A percentile compares a stretch with the other conserved stretches of the same genome.
These are phyloP conservation scores for Eilema depressum DNA, from an alignment of 2,888 invertebrate genomes.

Conservation along the genomic window DNA sequence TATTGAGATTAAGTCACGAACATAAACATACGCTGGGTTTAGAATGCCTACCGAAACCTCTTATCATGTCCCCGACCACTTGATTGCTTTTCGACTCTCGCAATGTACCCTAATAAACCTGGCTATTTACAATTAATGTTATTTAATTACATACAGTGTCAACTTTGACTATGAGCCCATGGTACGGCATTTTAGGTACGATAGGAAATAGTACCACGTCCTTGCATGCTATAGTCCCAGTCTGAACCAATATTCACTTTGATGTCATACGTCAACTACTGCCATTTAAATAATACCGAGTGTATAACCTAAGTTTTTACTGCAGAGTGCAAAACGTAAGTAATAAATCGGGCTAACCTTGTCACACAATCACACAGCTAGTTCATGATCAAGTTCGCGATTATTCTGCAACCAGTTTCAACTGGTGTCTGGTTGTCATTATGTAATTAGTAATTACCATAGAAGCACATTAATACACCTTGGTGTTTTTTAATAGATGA, in stretches of 20 bases:
- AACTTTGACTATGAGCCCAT: not conserved
- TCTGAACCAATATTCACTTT: too few relatives aligned
- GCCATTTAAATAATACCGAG: not conserved
- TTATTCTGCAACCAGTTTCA: conserved; percentile 42
- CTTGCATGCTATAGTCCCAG: too few relatives aligned
- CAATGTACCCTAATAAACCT: conserved; percentile 31
- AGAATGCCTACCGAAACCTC: conserved; percentile 21
- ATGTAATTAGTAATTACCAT: conserved; percentile 23
- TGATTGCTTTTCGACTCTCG: conserved; percentile 35
- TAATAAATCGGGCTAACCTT: conserved; percentile 24
- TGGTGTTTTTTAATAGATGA: too few relatives aligned
- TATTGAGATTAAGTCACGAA: conserved; percentile 27
- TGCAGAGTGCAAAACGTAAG: not conserved
- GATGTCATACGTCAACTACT: not conserved
- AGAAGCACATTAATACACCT: conserved; percentile 12
- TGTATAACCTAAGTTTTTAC: not conserved
- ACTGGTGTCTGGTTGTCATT: conserved; percentile 23
- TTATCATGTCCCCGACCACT: conserved; percentile 30
- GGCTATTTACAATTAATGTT: conserved; percentile 1
- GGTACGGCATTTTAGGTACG: too few relatives aligned
- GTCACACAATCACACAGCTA: conserved; percentile 16
- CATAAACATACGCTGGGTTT: conserved; percentile 15
- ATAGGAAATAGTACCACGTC: too few relatives aligned
- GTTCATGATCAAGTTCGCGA: conserved; percentile 49
- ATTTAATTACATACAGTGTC: not conserved